Evolutionary conservation across 2,797 vertebrate genomes (phyloP), one percentile per base, ranked within the genome.

Genomic region (Enteromius afrohamiltoni): DNA sequence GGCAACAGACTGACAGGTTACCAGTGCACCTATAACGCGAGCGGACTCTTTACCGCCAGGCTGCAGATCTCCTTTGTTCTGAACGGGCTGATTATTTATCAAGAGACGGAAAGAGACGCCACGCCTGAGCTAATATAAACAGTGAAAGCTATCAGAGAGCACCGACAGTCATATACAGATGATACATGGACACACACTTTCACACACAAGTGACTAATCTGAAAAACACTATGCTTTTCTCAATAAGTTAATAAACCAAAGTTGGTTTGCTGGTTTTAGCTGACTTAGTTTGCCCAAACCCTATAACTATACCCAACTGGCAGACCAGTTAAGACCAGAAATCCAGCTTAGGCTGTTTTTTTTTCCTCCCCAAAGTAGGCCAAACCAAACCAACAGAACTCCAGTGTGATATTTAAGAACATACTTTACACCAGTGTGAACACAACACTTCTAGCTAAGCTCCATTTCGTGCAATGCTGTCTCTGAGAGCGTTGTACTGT

Each of bases 1-100:
- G 87, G 85, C 65, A 79, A 86, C 73, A 83, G 87, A 88, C 80
- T 79, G 87, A 77, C 85, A 88, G 81, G 85, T 86, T 86, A 78
- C 77, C 71, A n/a, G 71, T 42, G 71, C 67, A 45, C 55, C 62
- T 69, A 60, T 79, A 47, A 55, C 21, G 6, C 31, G 42, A 74
- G 53, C 29, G 13, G 84, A 65, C 60, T 64, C 84, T 82, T 87
- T 85, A 86, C 82, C 70, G 83, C 77, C 42, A 23, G 45, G 37
- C 29, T 83, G 79, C 78, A 83, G 76, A 68, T 84, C 70, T 47
- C 77, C 71, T 80, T 82, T 64, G 34, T 49, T 79, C 82, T 79
- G 55, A 83, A 74, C 17, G 17, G 85, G 74, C 71, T 67, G 84
- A 83, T 70, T 77, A 80, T 86, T 83, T 81, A 77, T 79, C 75